These are phyloP conservation scores for Sebastes matsubarae DNA, from an alignment of 2,797 vertebrate species.

Conservation along the genomic window DNA sequence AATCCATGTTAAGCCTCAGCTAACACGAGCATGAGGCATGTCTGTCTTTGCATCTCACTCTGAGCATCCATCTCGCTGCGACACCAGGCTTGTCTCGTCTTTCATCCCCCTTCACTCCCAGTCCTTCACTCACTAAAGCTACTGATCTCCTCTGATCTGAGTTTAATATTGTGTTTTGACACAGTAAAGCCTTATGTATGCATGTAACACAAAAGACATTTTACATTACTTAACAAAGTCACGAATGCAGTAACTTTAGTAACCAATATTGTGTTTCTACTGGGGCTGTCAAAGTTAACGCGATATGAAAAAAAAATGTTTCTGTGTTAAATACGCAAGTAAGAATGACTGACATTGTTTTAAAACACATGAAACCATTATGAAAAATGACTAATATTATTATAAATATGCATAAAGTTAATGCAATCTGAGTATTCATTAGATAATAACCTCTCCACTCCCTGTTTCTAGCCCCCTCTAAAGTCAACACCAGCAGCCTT, in stretches of 20 bases:
- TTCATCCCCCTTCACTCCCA: conserved; percentile 36
- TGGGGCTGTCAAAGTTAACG: not conserved
- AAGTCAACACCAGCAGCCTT: conserved; percentile 27
- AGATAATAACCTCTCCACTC: not conserved
- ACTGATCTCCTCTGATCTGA: not conserved
- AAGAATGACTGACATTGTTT: not conserved
- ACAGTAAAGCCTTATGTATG: not conserved
- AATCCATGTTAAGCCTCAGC: conserved; percentile 32
- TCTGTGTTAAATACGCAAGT: not conserved
- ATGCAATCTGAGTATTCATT: not conserved
- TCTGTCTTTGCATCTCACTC: conserved; percentile 44
- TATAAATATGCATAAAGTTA: not conserved
- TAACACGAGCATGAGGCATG: conserved; percentile 11
- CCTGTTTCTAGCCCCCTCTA: conserved; percentile 5
- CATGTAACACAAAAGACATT: not conserved
- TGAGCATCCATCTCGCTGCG: conserved; percentile 1
- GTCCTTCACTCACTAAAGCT: conserved; percentile 12
- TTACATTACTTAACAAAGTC: not conserved
- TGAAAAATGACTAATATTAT: not conserved
- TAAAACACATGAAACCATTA: not conserved
- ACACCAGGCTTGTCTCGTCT: conserved; percentile 33
- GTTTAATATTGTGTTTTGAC: not conserved
- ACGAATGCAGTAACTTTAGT: not conserved
- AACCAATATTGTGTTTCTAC: not conserved
- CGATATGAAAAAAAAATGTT: too few species aligned